phyloP scores from a whole-genome alignment of 2,888 invertebrate species.

The Crepidodera aurea region DNA sequence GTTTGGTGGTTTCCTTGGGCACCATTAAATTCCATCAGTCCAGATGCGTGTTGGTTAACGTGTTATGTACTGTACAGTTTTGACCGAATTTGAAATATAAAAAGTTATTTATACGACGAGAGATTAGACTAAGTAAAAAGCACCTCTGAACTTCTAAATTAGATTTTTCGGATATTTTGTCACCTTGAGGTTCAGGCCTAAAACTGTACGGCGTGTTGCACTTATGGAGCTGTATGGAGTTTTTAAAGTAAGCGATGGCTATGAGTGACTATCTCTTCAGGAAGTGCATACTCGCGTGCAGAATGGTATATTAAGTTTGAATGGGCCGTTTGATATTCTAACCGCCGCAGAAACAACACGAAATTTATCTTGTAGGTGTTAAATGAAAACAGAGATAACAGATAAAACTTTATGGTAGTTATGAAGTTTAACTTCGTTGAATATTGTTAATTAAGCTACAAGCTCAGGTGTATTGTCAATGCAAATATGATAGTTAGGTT shows the following conservation, averaged over 20 bases:
- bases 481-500: no score
- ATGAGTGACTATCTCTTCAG: conserved; percentile 5
- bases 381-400: neutral
- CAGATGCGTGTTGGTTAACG: no score
- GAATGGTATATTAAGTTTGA: conserved; percentile 14
- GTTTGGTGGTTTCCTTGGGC: no score
- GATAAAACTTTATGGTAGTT: neutral
- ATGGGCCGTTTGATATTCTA: conserved; percentile 9
- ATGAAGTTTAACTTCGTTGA: neutral
- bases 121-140: no score
- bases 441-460: conserved; percentile 1
- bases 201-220: neutral
- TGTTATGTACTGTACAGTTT: no score
- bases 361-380: neutral
- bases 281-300: conserved; percentile 10
- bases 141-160: no score
- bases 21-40: no score
- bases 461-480: neutral
- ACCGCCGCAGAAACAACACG: neutral
- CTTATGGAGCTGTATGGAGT: neutral
- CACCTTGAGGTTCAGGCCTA: neutral
- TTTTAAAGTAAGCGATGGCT: conserved; percentile 8
- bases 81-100: no score
- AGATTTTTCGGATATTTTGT: no score
- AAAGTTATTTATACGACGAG: no score